Percentiles rank a stretch among this genome's conserved stretches.
phyloP scores from a whole-genome alignment of 2,888 invertebrate species.

The Chrysolina americana region DNA sequence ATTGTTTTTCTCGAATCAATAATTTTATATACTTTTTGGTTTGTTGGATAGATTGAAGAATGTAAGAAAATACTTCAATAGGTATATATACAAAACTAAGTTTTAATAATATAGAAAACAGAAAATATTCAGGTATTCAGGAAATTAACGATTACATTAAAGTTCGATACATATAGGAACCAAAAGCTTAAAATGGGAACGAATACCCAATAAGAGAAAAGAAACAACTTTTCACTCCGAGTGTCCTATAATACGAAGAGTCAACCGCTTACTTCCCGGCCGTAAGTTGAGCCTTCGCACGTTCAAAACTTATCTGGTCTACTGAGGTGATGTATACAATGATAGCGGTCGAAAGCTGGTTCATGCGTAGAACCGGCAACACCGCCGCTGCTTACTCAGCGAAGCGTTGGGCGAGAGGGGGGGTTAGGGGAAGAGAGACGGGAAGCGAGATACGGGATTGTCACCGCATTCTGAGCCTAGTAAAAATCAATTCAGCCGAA shows the following conservation, averaged over 20 bases:
- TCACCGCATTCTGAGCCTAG: constrained; percentile 53
- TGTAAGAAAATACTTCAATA: too few species aligned
- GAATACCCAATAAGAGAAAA: constrained; percentile 51
- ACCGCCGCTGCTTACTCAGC: constrained; percentile 49
- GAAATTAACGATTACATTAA: too few species aligned
- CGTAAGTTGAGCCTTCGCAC: constrained; percentile 54
- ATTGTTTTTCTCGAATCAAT: too few species aligned
- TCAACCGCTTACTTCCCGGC: constrained; percentile 47
- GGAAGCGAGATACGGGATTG: constrained; percentile 60
- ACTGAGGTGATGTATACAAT: constrained; percentile 56
- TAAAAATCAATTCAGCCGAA: constrained; percentile 57
- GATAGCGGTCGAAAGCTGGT: constrained; percentile 64
- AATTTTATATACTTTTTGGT: too few species aligned
- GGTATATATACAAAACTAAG: too few species aligned
- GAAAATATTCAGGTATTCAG: too few species aligned
- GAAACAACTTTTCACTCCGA: constrained; percentile 58
- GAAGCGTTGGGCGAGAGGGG: constrained; percentile 42
- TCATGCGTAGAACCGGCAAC: constrained; percentile 62
- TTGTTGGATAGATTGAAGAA: too few species aligned
- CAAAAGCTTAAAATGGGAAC: constrained; percentile 36
- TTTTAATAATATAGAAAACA: too few species aligned
- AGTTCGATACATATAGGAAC: too few species aligned
- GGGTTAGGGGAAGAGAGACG: constrained; percentile 50
- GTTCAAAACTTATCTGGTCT: constrained; percentile 54
- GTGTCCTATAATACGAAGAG: constrained; percentile 62